These are phyloP conservation scores for Esox niger DNA, from an alignment of 2,113 vertebrate genomes.

Conservation along the genomic window DNA sequence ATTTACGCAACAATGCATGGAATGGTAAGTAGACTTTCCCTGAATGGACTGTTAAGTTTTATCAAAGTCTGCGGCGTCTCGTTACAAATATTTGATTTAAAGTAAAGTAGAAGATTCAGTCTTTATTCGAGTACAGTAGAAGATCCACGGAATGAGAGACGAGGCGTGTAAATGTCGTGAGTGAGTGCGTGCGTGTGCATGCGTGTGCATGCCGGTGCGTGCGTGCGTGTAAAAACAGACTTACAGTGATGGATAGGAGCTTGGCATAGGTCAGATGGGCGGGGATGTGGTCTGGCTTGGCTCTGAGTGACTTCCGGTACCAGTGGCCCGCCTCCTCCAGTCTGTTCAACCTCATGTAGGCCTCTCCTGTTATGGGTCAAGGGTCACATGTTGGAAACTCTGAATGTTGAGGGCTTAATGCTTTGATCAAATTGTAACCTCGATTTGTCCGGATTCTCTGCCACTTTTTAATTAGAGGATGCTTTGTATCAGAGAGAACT, in stretches of 20 bases:
- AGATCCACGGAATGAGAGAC: too few species aligned
- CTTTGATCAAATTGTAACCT: neutral
- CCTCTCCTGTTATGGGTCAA: conserved; percentile 80
- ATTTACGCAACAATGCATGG: too few species aligned
- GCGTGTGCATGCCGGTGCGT: too few species aligned
- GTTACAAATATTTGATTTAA: too few species aligned
- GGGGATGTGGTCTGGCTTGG: conserved; percentile 95
- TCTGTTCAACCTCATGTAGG: conserved; percentile 88
- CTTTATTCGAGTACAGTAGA: too few species aligned
- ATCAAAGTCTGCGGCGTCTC: too few species aligned
- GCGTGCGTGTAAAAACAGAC: too few species aligned
- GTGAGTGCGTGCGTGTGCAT: too few species aligned
- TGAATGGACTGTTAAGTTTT: too few species aligned
- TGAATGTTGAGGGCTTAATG: neutral
- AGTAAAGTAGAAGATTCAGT: too few species aligned
- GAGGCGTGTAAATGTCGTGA: too few species aligned
- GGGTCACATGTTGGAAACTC: neutral
- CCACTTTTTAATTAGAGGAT: neutral
- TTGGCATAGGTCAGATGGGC: conserved; percentile 98
- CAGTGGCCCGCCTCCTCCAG: conserved; percentile 88
- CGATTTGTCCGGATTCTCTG: neutral
- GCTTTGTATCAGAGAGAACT: neutral
- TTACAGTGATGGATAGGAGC: conserved; percentile 86
- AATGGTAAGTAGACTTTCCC: too few species aligned
- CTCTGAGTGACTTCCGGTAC: conserved; percentile 89